Evolutionary conservation across 2,797 vertebrate species (phyloP), one percentile per base, ranked within the genome.

Genomic region (Orestias chungarensis): DNA sequence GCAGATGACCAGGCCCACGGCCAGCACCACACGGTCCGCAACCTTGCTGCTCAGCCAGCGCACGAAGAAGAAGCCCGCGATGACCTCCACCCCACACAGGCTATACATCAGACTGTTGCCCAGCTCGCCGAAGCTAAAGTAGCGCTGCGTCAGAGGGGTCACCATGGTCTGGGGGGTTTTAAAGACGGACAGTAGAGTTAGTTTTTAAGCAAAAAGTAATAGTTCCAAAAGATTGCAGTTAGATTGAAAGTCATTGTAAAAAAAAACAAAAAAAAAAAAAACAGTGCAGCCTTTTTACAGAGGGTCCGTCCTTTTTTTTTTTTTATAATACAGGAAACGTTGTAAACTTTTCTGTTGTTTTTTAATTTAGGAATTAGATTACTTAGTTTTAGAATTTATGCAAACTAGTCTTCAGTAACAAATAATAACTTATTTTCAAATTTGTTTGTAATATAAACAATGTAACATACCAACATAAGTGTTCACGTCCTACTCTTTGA

Each of bases 21-120:
- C 93, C 73, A 96, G 91, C 77, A 96, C 89, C 3, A 83, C 90
- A 0, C 95, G 95, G 82, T 96, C 96, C 7, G 91, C 89, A 84
- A 94, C 90, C 72, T 84, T 91, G n/a, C 77, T 62, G 83, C 95
- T 96, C 82, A 96, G 92, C 93, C 93, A 93, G 81, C 94, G 95
- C 68, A 96, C 95, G 6, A 95, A 91, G 84, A 96, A 93, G 89
- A 96, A 96, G 70, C 95, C 95, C 76, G 89, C 79, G 83, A 96
- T 95, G 88, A 96, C 95, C 94, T 96, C 95, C 82, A 96, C 91
- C 6, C 96, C 95, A n/a, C 95, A 96, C 82, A 96, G 86, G 82
- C 95, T 92, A 92, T 96, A 96, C 94, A 96, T 95, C 86, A 95
- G 88, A 68, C 95, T 96, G 92, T 96, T 96, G 69, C 95, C 94